A percentile compares a stretch with the other conserved stretches of the same genome.
Evolutionary conservation across 2,113 vertebrate genomes (phyloP).

Genomic region (Stercorarius parasiticus): DNA sequence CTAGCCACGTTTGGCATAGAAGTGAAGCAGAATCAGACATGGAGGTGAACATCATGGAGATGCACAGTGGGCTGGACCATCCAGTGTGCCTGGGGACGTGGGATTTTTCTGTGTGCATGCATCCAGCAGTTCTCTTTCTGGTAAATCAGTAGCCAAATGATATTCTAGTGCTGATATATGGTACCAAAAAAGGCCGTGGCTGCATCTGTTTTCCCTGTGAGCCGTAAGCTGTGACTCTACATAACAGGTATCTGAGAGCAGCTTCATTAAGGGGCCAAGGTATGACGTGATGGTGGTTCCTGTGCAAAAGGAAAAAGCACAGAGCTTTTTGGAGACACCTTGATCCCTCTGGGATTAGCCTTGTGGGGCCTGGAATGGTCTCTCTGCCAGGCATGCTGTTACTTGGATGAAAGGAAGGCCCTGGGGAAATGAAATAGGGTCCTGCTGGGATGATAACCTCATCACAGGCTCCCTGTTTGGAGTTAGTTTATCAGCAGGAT

Average conservation of each 20-base stretch:
- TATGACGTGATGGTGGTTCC: not conserved
- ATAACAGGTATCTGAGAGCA: not conserved
- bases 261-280: not conserved
- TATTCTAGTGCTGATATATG: not conserved
- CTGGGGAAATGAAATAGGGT: not conserved
- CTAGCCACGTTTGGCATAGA: fast-evolving
- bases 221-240: not conserved
- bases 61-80: not conserved
- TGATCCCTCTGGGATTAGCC: not conserved
- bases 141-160: not conserved
- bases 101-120: not conserved
- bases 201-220: not conserved
- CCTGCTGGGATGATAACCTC: not conserved
- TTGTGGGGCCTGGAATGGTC: not conserved
- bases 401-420: not conserved
- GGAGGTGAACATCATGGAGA: not conserved
- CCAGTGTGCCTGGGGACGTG: fast-evolving
- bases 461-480: not conserved
- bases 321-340: not conserved
- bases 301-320: not conserved
- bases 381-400: not conserved
- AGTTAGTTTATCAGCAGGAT: not conserved
- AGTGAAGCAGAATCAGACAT: not conserved
- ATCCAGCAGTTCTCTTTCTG: not conserved
- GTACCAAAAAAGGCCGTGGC: not conserved